Evolutionary conservation across 2,797 vertebrate genomes (phyloP), one percentile per base, ranked within the genome.

Genomic region (Centropyge bicolor): DNA sequence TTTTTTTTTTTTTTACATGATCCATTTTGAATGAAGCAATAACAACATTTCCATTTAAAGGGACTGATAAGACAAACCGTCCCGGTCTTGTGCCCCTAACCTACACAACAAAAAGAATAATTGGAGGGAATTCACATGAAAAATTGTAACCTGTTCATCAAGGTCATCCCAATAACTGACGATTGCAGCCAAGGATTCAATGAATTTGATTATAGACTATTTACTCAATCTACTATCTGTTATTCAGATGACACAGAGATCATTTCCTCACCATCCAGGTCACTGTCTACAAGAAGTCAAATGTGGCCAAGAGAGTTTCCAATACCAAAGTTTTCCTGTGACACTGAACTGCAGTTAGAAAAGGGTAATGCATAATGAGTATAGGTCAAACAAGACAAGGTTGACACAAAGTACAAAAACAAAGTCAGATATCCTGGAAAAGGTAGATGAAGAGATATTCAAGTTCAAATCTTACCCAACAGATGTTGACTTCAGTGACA

Each of bases 161-260:
- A 89, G 70, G 62, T 87, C 43, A 78, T 84, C 43, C 65, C 43
- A 55, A 1, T 63, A 54, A 45, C 45, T 72, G 36, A 36, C 11
- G 31, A 36, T 57, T 2, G 17, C 55, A 57, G 9, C 16, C 27
- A 17, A 31, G 27, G 27, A 31, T 31, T 31, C 27, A 31, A 31
- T 31, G 27, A n/a, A n/a, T n/a, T 57, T 36, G 31, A 31, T 57
- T 31, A 57, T 11, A 0, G 36, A 5, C 16, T 3, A 14, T 55
- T 24, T 4, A 36, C 35, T 59, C 17, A 59, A 59, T 16, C 27
- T 31, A 31, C 27, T 31, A 4, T 31, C 27, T 31, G 27, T 4
- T 31, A 31, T 31, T 31, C 56, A 10, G 56, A 59, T 59, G 31
- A n/a, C 35, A 38, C 56, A 20, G 56, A 38, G 56, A 24, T 64